These are phyloP conservation scores for Ophion obscuratus DNA, from an alignment of 2,888 invertebrate genomes.

Conservation along the genomic window DNA sequence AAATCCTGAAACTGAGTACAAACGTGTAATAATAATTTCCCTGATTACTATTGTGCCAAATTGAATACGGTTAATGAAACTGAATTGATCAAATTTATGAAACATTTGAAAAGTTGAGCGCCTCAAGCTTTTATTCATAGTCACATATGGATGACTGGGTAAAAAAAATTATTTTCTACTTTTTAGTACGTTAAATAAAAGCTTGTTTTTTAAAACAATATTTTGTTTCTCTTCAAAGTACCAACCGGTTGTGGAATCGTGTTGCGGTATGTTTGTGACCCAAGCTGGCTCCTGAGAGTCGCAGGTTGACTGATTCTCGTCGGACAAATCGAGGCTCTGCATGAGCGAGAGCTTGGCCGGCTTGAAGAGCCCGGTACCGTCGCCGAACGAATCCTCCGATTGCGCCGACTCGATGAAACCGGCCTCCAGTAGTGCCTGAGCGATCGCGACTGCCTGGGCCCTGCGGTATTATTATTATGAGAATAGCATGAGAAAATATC, in stretches of 20 bases:
- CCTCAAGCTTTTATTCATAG: too few species aligned
- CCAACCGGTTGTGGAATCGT: conserved; percentile 83
- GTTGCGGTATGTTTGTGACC: conserved; percentile 86
- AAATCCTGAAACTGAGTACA: too few species aligned
- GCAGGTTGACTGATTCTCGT: conserved; percentile 82
- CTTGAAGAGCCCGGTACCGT: conserved; percentile 85
- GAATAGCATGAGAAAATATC: not conserved
- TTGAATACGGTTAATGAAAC: too few species aligned
- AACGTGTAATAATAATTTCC: too few species aligned
- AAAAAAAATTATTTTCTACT: too few species aligned
- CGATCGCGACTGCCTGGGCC: conserved; percentile 91
- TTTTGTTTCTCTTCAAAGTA: not conserved
- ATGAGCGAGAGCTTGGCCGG: conserved; percentile 79
- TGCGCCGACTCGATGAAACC: conserved; percentile 89
- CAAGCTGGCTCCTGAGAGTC: conserved; percentile 88
- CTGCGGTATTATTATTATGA: conserved; percentile 81
- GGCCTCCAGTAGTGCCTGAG: conserved; percentile 91
- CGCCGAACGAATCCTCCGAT: conserved; percentile 83
- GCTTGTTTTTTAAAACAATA: not conserved
- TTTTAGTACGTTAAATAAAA: not conserved
- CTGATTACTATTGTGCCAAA: too few species aligned
- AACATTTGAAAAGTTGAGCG: too few species aligned
- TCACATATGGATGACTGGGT: too few species aligned
- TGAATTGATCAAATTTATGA: too few species aligned
- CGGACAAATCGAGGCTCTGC: conserved; percentile 80